phyloP scores from a whole-genome alignment of 2,888 invertebrate species.

The Podotricha telesiphe region DNA sequence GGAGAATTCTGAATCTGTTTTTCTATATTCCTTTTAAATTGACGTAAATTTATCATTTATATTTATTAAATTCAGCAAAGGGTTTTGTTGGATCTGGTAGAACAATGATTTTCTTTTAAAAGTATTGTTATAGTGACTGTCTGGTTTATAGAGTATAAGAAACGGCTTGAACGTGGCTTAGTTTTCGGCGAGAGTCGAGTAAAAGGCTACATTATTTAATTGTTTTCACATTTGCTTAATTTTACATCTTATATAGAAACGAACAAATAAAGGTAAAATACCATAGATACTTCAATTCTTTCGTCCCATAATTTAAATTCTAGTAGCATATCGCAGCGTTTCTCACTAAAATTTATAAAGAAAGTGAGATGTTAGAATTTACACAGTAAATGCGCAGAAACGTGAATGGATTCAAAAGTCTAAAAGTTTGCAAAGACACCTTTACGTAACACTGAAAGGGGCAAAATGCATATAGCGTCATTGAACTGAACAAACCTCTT shows the following conservation, averaged over 20 bases:
- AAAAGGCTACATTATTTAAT: too few relatives aligned
- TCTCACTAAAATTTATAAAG: background rate
- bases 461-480: constrained; percentile 41
- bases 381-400: constrained; percentile 26
- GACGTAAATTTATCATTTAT: background rate
- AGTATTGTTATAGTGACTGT: background rate
- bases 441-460: constrained; percentile 36
- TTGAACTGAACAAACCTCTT: constrained; percentile 43
- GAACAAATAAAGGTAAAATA: too few relatives aligned
- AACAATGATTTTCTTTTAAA: background rate
- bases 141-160: too few relatives aligned
- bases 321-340: background rate
- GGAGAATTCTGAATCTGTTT: too few relatives aligned
- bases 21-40: background rate
- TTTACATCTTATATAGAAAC: too few relatives aligned
- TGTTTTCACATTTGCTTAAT: too few relatives aligned
- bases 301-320: background rate
- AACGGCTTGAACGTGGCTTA: too few relatives aligned
- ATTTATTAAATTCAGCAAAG: background rate
- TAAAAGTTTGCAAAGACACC: constrained; percentile 34
- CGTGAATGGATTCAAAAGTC: constrained; percentile 32
- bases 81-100: background rate
- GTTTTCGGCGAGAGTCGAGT: too few relatives aligned
- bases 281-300: background rate
- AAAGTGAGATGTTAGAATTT: constrained; percentile 11